Percentiles rank a stretch among this genome's conserved stretches.
Evolutionary conservation across 1,140 invertebrate species (phyloP).

Genomic region (Cydia strobilella): DNA sequence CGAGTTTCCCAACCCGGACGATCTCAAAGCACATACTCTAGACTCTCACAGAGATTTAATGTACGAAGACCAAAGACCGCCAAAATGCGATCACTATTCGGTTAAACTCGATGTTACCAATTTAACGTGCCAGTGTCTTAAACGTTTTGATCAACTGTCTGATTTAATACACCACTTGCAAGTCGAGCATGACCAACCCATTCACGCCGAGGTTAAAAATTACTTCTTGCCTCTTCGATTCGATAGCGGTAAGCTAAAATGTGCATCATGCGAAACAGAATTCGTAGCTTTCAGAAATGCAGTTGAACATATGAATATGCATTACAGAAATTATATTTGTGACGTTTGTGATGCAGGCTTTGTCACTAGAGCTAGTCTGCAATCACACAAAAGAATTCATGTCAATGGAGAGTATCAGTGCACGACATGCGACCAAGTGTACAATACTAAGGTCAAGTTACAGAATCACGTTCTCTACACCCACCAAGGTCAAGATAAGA

Average conservation of each 20-base stretch:
- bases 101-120: slow-evolving; percentile 47
- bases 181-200: slow-evolving; percentile 33
- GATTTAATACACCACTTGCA: slow-evolving; percentile 41
- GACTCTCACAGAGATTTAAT: neutral
- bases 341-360: slow-evolving; percentile 55
- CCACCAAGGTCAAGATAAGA: slow-evolving; percentile 33
- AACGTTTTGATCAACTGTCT: slow-evolving; percentile 38
- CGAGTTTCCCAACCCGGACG: slow-evolving; percentile 32
- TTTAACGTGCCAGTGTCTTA: slow-evolving; percentile 45
- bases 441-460: slow-evolving; percentile 36
- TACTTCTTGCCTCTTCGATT: slow-evolving; percentile 53
- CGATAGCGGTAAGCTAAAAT: slow-evolving; percentile 17
- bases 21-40: slow-evolving; percentile 39
- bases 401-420: slow-evolving; percentile 31
- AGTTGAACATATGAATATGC: slow-evolving; percentile 59
- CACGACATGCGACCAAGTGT: slow-evolving; percentile 39
- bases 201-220: slow-evolving; percentile 48
- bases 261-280: slow-evolving; percentile 33
- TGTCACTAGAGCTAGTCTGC: slow-evolving; percentile 37
- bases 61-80: too few species aligned
- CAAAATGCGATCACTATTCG: slow-evolving; percentile 12
- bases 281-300: slow-evolving; percentile 45
- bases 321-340: slow-evolving; percentile 58
- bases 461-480: slow-evolving; percentile 35
- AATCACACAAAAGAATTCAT: slow-evolving; percentile 33